These are phyloP conservation scores for Sceloporus undulatus DNA, from an alignment of 2,113 vertebrate genomes.

Conservation along the genomic window DNA sequence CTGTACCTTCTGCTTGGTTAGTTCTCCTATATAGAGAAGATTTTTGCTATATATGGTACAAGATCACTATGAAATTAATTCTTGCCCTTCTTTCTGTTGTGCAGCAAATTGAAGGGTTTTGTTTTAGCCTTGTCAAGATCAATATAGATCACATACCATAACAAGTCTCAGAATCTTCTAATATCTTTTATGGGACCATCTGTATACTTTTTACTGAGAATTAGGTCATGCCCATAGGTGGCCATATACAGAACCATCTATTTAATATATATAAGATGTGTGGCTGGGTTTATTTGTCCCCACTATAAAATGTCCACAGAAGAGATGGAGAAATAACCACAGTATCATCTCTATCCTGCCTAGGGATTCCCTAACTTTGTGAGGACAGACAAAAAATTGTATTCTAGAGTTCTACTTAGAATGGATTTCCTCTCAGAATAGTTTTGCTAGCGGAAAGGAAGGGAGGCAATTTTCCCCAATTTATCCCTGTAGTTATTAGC, in stretches of 20 bases:
- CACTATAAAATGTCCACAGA: background rate
- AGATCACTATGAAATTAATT: background rate
- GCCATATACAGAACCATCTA: background rate
- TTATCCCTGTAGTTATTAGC: background rate
- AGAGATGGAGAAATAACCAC: background rate
- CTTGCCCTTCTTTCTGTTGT: background rate
- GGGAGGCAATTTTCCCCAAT: background rate
- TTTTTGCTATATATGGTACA: background rate
- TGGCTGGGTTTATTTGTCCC: background rate
- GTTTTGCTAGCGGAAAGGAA: background rate
- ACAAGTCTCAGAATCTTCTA: background rate
- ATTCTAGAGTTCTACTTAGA: background rate
- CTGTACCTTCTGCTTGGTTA: background rate
- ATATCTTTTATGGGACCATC: background rate
- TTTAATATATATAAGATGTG: background rate
- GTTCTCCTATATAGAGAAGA: background rate
- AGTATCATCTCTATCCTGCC: no score
- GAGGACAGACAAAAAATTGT: background rate
- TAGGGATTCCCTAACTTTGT: background rate
- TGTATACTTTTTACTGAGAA: background rate
- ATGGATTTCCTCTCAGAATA: background rate
- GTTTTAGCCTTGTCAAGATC: background rate
- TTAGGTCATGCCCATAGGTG: no score
- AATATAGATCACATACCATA: background rate
- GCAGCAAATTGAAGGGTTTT: background rate